Base-by-base conservation (phyloP, 2,888 invertebrate species). In the Sinopyrophorus schimmeli region DNA sequence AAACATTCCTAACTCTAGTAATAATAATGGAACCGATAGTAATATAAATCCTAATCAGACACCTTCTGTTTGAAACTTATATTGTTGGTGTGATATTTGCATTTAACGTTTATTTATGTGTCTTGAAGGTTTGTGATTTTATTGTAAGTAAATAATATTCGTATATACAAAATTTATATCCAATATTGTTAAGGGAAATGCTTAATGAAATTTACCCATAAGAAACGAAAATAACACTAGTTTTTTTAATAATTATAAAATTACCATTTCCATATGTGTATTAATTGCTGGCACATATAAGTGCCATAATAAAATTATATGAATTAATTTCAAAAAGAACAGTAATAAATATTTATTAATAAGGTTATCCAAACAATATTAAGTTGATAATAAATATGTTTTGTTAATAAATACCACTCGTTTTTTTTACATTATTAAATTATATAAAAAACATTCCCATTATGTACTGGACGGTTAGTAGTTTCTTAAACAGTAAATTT, bases 81-180 rank as follows among this genome's bases (percentile, higher is more conserved):
- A 32, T 35, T 15, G 11, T 21, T 23, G 23, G 32, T 35, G 35
- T 35, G 35, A 35, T 35, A 35, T 15, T n/a, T n/a, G n/a, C n/a
- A n/a, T n/a, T n/a, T n/a, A 39, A 43, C 27, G 34, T 43, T 35
- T 41, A 34, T 43, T 41, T 47, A 39, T 43, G 49, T 49, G 49
- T 49, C 49, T 49, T 49, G n/a, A 49, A 42, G 42, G 34, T 42
- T 37, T 49, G 49, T 49, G 49, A 49, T 49, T 49, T 47, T 31
- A 31, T 32, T 47, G 23, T 12, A 38, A 24, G 14, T 47, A 30
- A 35, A 28, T n/a, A n/a, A n/a, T n/a, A n/a, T n/a, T n/a, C n/a
- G n/a, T n/a, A n/a, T n/a, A n/a, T n/a, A n/a, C n/a, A n/a, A n/a
- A n/a, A n/a, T n/a, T n/a, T n/a, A 3, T 18, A 12, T 28, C 16